A percentile compares a stretch with the other conserved stretches of the same genome.
These are phyloP conservation scores for Parnassius mnemosyne DNA, from an alignment of 2,888 invertebrate genomes.

Conservation along the genomic window DNA sequence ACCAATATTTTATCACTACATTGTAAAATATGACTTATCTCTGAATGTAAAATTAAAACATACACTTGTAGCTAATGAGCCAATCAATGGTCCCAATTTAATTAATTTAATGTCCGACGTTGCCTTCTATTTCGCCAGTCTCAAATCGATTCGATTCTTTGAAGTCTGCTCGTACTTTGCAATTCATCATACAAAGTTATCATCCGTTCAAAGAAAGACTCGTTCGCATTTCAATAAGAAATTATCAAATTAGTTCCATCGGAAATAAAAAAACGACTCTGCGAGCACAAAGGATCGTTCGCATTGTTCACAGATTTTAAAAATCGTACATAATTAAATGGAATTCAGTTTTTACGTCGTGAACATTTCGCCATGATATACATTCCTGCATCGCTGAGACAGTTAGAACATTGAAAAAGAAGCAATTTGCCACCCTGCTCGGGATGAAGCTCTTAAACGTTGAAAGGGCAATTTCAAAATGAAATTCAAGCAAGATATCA, in stretches of 20 bases:
- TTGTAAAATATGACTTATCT: too few species aligned
- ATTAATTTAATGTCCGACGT: constrained; percentile 20
- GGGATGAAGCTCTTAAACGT: constrained; percentile 50
- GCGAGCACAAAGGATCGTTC: constrained; percentile 65
- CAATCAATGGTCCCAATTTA: constrained; percentile 22
- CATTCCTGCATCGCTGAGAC: constrained; percentile 62
- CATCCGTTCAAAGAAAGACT: constrained; percentile 42
- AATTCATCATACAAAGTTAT: constrained; percentile 37
- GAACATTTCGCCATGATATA: constrained; percentile 69
- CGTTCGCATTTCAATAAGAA: constrained; percentile 62
- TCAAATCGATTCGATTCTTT: constrained; percentile 21
- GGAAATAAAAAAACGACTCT: constrained; percentile 55
- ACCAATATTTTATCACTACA: too few species aligned
- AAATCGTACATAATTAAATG: constrained; percentile 79
- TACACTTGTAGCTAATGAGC: constrained; percentile 7
- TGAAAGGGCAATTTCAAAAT: constrained; percentile 48
- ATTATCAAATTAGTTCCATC: constrained; percentile 76
- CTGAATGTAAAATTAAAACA: too few species aligned
- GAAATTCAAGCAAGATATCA: constrained; percentile 49
- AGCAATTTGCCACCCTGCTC: constrained; percentile 70
- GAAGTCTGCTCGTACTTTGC: constrained; percentile 26
- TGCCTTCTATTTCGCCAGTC: constrained; percentile 9
- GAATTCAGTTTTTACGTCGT: constrained; percentile 68
- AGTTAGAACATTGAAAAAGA: constrained; percentile 57
- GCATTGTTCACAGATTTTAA: constrained; percentile 80